Evolutionary conservation across 2,888 invertebrate genomes (phyloP), one percentile per base, ranked within the genome.

Genomic region (Lepeophtheirus nordmannii): DNA sequence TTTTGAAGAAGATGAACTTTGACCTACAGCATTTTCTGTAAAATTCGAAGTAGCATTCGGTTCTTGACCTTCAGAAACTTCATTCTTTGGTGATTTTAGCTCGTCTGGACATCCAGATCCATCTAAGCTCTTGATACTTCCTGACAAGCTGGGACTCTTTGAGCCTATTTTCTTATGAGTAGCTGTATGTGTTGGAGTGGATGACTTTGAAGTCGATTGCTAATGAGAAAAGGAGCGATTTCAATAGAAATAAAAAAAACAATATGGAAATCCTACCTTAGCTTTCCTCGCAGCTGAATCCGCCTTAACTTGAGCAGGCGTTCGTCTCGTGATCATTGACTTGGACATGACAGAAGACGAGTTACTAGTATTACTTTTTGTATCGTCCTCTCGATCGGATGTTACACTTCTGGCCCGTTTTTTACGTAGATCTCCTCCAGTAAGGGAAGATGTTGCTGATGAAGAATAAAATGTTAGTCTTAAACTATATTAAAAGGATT

Each of bases 291-390:
- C 62, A 10, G 66, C 66, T 10, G 60, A 40, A 10, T 68, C 68
- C 2, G 68, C 68, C 58, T 68, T 68, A 39, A 68, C 68, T 22
- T 68, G 61, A 14, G 62, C 62, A 5, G 68, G 68, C 1, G 68
- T 68, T 41, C 60, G n/a, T 9, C 64, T 46, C 20, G 56, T 23
- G 9, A 30, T 60, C 53, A 63, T 53, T 20, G 46, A 20, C n/a
- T 22, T 53, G 23, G 63, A 63, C 22, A 22, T 23, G 1, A 38
- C 37, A 37, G 37, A 37, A 17, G 30, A 37, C 8, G 60, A 60
- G 12, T 37, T 37, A 14, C 37, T 37, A 7, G 20, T 37, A 20
- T 10, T 60, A 12, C 23, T 63, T n/a, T 56, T 41, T 17, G n/a
- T 53, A 22, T 63, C 63, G 20, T 62, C 62, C n/a, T 63, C 63